Evolutionary conservation across 2,888 invertebrate species (phyloP).

Genomic region (Aelia acuminata): DNA sequence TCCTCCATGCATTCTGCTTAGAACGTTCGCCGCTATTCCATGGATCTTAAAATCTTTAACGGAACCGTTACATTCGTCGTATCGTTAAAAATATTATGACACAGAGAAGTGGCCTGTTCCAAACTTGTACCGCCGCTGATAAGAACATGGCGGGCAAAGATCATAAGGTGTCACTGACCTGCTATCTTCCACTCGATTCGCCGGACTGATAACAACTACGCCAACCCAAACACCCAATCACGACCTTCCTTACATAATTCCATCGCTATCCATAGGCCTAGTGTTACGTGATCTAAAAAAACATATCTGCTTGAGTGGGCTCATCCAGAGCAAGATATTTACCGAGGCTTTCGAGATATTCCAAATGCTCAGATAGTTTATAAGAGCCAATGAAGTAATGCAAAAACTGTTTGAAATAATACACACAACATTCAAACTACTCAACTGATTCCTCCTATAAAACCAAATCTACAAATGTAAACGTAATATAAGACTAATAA

Average conservation of each 20-base stretch:
- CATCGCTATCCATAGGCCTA: not conserved
- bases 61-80: not conserved
- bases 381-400: not conserved
- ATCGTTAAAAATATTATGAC: not conserved
- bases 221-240: slow-evolving; percentile 46
- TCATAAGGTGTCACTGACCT: slow-evolving; percentile 54
- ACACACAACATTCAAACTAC: no score
- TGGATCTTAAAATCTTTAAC: not conserved
- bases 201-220: slow-evolving; percentile 31
- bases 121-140: slow-evolving; percentile 12
- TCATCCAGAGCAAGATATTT: not conserved
- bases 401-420: not conserved
- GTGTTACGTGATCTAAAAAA: not conserved
- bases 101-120: slow-evolving; percentile 1
- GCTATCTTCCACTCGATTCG: slow-evolving; percentile 50
- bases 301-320: slow-evolving; percentile 2
- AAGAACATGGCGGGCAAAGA: slow-evolving; percentile 50
- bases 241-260: slow-evolving; percentile 24
- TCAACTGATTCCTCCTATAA: no score
- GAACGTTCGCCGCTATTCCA: no score
- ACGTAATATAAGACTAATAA: no score
- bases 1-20: no score
- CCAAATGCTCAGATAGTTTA: not conserved
- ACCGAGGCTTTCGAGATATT: not conserved
- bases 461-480: no score